phyloP scores from a whole-genome alignment of 2,797 vertebrate species.

The Brachymystax lenok region DNA sequence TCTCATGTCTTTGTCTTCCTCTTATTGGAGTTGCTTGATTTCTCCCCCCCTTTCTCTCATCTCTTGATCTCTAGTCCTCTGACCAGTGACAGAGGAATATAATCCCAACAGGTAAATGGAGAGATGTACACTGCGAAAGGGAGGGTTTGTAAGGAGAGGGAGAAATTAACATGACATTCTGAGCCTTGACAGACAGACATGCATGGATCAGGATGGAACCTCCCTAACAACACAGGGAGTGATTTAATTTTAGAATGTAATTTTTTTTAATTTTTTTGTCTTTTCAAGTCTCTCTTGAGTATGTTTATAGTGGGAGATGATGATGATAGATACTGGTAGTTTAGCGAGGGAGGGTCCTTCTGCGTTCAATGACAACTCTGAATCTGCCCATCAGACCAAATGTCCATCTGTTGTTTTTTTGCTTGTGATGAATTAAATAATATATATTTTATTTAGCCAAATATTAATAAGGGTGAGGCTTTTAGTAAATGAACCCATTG shows the following conservation, averaged over 20 bases:
- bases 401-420: conserved; percentile 20
- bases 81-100: background rate
- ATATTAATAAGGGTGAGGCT: conserved; percentile 43
- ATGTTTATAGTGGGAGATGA: conserved; percentile 11
- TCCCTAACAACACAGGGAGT: conserved; percentile 23
- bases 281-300: background rate
- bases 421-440: conserved; percentile 28
- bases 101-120: background rate
- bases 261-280: background rate
- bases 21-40: background rate
- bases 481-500: conserved; percentile 8
- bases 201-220: background rate
- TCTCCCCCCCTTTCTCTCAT: conserved; percentile 21
- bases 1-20: conserved; percentile 7
- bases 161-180: background rate
- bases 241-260: background rate
- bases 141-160: background rate
- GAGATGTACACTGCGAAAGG: background rate
- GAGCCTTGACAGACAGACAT: background rate
- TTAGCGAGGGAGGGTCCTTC: background rate
- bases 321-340: background rate
- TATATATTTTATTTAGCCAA: conserved; percentile 44
- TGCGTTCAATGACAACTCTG: conserved; percentile 7
- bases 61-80: background rate
- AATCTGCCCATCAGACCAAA: conserved; percentile 42